Evolutionary conservation across 2,113 vertebrate species (phyloP), one percentile per base, ranked within the genome.

Genomic region (Glaucomys volans): DNA sequence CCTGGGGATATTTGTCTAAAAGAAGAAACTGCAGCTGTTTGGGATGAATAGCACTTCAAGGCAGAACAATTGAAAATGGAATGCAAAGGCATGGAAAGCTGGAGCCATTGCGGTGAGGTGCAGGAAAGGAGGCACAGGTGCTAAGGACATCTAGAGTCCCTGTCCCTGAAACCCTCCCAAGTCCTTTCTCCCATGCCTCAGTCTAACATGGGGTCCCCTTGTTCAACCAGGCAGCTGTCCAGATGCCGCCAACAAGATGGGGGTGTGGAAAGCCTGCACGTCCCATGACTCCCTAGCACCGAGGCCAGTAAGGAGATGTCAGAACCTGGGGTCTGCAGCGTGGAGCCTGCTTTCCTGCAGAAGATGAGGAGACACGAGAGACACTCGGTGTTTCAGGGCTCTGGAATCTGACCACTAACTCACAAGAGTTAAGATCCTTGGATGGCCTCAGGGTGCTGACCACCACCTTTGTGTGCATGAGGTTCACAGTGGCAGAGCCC

Each of bases 251-350:
- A 44, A 20, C 69, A 62, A 20, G 11, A 17, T 1, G 4, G 14
- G 12, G 8, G 4, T 30, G 35, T 26, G 13, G 16, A 54, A 71
- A 83, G 14, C 1, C 32, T 28, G 2, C 7, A 35, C 5, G 12
- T 18, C 4, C 54, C 44, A 16, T 0, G 52, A 16, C 2, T 66
- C 22, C 7, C 8, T 26, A 24, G 30, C 44, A 18, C 13, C 50
- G 13, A 32, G 30, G 24, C 11, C 22, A 12, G 18, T 3, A 1
- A 35, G 26, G 13, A 22, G 40, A 28, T 64, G 0, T 75, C 40
- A 4, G 54, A 69, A 16, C 30, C 1, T 0, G 16, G 20, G 20
- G 4, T 40, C 50, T 12, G 32, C 12, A 1, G 1, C 13, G 24
- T 1, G 26, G 20, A 54, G 13, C 5, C 32, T 50, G 4, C n/a